These are phyloP conservation scores for Aromia moschata DNA, from an alignment of 2,888 invertebrate genomes.

Conservation along the genomic window DNA sequence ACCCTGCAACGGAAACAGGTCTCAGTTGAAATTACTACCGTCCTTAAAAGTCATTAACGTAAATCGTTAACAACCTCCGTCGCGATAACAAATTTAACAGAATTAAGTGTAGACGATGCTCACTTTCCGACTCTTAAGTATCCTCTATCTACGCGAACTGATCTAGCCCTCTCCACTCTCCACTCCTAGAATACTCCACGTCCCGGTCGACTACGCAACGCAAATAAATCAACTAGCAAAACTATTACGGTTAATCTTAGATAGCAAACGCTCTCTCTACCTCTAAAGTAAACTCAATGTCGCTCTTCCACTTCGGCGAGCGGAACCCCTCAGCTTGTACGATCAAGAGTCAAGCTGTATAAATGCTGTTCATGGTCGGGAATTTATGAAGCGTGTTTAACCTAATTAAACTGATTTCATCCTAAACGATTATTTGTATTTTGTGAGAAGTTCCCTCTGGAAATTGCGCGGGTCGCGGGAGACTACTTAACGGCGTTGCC, in stretches of 20 bases:
- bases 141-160: too few species aligned
- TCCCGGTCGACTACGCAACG: neutral
- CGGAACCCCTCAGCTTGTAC: slow-evolving; percentile 19
- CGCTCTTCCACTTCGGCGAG: slow-evolving; percentile 13
- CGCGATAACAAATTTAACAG: too few species aligned
- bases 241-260: slow-evolving; percentile 30
- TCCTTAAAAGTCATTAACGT: too few species aligned
- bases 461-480: neutral
- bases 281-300: slow-evolving; percentile 27
- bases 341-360: slow-evolving; percentile 31
- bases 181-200: too few species aligned
- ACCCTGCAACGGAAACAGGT: too few species aligned
- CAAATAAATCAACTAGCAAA: slow-evolving; percentile 27
- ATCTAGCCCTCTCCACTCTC: too few species aligned
- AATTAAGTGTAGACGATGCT: too few species aligned
- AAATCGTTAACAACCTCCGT: too few species aligned
- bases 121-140: too few species aligned
- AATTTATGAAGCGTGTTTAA: slow-evolving; percentile 40
- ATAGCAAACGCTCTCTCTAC: slow-evolving; percentile 21
- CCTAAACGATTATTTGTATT: slow-evolving; percentile 36
- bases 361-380: slow-evolving; percentile 32
- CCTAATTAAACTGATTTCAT: slow-evolving; percentile 43
- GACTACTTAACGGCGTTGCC: neutral
- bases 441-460: slow-evolving; percentile 17
- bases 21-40: too few species aligned